These are phyloP conservation scores for Lota lota DNA, from an alignment of 2,113 vertebrate genomes.

Conservation along the genomic window DNA sequence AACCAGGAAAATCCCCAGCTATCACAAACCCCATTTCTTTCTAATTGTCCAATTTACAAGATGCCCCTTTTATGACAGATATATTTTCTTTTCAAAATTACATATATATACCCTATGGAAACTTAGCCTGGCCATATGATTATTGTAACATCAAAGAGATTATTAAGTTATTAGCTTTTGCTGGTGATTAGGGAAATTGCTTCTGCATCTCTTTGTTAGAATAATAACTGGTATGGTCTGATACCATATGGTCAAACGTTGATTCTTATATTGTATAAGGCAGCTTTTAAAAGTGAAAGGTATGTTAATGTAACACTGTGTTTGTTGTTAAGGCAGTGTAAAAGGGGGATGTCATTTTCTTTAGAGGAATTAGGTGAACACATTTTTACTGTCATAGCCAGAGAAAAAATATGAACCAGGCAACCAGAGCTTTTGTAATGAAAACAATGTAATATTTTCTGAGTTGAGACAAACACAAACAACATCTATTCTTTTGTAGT, in stretches of 20 bases:
- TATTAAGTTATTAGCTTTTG: too few relatives aligned
- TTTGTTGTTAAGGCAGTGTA: too few relatives aligned
- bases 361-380: background rate
- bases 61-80: slow-evolving; percentile 11
- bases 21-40: slow-evolving; percentile 22
- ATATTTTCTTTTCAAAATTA: slow-evolving; percentile 9
- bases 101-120: slow-evolving; percentile 1
- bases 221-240: too few relatives aligned
- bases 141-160: too few relatives aligned
- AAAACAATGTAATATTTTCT: slow-evolving; percentile 48
- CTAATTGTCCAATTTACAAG: slow-evolving; percentile 14
- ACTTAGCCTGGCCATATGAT: background rate
- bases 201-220: too few relatives aligned
- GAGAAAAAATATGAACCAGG: slow-evolving; percentile 10
- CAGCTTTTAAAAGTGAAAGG: too few relatives aligned
- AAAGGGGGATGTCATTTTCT: too few relatives aligned
- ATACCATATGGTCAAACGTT: too few relatives aligned
- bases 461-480: slow-evolving; percentile 48
- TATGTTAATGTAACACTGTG: too few relatives aligned
- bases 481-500: slow-evolving; percentile 40
- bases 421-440: slow-evolving; percentile 39
- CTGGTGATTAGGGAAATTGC: too few relatives aligned
- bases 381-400: slow-evolving; percentile 37
- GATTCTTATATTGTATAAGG: too few relatives aligned
- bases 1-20: slow-evolving; percentile 16